Percentiles rank a stretch among this genome's conserved stretches.
These are phyloP conservation scores for Aplysia californica DNA, from an alignment of 1,140 invertebrate species.

Conservation along the genomic window DNA sequence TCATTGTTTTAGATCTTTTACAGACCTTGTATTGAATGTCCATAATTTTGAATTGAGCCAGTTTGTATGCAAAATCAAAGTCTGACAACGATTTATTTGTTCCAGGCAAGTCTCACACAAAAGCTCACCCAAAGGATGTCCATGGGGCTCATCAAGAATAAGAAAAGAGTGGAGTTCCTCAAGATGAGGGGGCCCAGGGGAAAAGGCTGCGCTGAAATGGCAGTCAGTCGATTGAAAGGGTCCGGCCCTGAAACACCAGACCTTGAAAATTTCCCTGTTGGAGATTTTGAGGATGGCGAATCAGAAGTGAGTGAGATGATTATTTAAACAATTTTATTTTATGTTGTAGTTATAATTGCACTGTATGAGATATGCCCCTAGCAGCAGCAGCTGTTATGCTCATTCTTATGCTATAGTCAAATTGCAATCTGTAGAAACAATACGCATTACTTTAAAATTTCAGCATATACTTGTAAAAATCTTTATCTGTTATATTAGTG, in stretches of 20 bases:
- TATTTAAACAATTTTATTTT: not conserved
- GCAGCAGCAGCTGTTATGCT: no score
- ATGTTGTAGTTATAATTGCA: not conserved
- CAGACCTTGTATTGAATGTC: no score
- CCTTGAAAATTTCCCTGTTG: constrained; percentile 71
- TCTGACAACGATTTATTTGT: no score
- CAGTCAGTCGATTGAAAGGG: constrained; percentile 89
- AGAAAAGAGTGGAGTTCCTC: constrained; percentile 94
- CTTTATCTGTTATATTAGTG: no score
- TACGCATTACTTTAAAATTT: no score
- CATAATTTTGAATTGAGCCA: no score
- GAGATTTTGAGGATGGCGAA: constrained; percentile 60
- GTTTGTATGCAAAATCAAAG: no score
- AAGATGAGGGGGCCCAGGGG: constrained; percentile 96
- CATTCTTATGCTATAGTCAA: no score
- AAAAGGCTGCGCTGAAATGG: constrained; percentile 98
- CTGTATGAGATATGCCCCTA: not conserved
- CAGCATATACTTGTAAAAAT: no score
- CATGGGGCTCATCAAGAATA: constrained; percentile 83
- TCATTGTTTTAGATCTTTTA: no score
- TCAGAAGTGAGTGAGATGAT: constrained; percentile 36
- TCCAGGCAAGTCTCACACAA: constrained; percentile 89
- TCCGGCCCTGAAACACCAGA: constrained; percentile 87
- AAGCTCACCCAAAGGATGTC: constrained; percentile 97
- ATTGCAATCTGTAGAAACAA: no score